A percentile compares a stretch with the other conserved stretches of the same genome.
phyloP scores from a whole-genome alignment of 1,140 invertebrate species.

The Drosophila parvula region DNA sequence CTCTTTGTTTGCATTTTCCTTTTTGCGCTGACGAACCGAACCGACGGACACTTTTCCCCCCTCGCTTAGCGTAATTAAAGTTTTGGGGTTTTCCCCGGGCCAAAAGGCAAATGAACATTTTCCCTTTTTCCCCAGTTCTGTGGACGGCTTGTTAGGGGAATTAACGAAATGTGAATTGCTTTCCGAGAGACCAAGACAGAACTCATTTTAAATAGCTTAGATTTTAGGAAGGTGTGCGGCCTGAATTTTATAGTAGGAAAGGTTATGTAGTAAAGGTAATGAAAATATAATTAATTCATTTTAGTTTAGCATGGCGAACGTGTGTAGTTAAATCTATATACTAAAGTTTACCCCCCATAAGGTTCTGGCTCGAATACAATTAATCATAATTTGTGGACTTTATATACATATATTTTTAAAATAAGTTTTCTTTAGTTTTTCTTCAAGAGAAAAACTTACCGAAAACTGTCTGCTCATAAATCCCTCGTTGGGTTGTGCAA shows the following conservation, averaged over 20 bases:
- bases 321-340: not conserved
- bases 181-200: conserved; percentile 1
- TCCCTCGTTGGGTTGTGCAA: conserved; percentile 16
- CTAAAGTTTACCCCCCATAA: not conserved
- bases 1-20: conserved; percentile 56
- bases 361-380: conserved; percentile 9
- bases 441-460: not conserved
- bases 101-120: conserved; percentile 37
- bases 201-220: conserved; percentile 1
- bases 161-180: conserved; percentile 39
- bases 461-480: conserved; percentile 15
- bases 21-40: conserved; percentile 18
- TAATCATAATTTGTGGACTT: conserved; percentile 5
- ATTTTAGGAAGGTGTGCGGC: conserved; percentile 20
- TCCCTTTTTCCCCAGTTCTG: conserved; percentile 2
- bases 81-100: conserved; percentile 54
- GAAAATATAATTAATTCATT: conserved; percentile 10
- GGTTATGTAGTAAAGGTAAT: conserved; percentile 3
- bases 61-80: conserved; percentile 75
- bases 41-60: conserved; percentile 8
- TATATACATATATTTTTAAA: not conserved
- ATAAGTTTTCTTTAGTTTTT: not conserved
- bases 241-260: not conserved
- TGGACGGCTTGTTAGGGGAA: conserved; percentile 19
- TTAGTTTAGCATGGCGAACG: conserved; percentile 1